Evolutionary conservation across 2,113 vertebrate species (phyloP).

Genomic region (Neomonachus schauinslandi): DNA sequence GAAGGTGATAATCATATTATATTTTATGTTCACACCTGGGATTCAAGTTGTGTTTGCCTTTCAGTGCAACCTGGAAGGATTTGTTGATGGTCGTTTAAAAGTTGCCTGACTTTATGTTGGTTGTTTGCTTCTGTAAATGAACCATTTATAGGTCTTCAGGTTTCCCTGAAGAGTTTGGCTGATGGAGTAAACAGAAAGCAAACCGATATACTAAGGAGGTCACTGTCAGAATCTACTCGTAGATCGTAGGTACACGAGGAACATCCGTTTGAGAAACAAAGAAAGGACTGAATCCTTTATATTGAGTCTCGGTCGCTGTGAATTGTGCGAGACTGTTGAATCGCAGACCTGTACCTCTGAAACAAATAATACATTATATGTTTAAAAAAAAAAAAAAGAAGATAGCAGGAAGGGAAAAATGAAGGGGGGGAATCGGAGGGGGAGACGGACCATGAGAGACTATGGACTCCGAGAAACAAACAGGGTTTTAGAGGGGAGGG

Average conservation of each 20-base stretch:
- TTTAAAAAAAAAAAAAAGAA: too few relatives aligned
- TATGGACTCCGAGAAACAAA: too few relatives aligned
- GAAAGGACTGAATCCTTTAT: not conserved
- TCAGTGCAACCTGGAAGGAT: slow-evolving; percentile 32
- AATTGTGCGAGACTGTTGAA: too few relatives aligned
- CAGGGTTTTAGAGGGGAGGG: too few relatives aligned
- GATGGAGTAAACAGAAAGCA: slow-evolving; percentile 17
- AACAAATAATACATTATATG: too few relatives aligned
- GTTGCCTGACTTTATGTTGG: not conserved
- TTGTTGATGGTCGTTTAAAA: not conserved
- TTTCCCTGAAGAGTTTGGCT: not conserved
- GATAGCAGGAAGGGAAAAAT: too few relatives aligned
- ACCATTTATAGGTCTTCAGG: not conserved
- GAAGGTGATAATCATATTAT: not conserved
- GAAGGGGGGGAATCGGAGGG: too few relatives aligned
- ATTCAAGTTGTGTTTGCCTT: slow-evolving; percentile 30
- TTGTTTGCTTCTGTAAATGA: slow-evolving; percentile 22
- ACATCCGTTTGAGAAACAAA: not conserved
- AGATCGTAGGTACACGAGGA: not conserved
- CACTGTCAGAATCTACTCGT: not conserved
- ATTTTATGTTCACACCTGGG: not conserved
- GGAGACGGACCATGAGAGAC: too few relatives aligned
- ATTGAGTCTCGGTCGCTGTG: not conserved
- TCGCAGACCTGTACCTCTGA: too few relatives aligned
- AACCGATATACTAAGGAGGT: not conserved